These are phyloP conservation scores for Pelosia muscerda DNA, from an alignment of 2,888 invertebrate species.

Conservation along the genomic window DNA sequence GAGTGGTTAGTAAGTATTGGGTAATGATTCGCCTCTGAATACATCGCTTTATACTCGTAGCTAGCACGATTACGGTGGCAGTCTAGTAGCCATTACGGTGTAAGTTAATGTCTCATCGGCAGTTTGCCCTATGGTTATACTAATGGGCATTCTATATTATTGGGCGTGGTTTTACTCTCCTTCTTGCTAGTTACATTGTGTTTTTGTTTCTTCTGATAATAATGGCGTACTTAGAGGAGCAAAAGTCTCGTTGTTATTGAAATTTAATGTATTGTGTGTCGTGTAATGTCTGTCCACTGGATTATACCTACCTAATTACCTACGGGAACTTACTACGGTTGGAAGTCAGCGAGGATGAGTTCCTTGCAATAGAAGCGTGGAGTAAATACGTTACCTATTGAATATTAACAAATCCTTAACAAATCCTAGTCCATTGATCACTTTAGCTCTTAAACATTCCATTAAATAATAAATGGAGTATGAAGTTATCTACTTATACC, in stretches of 20 bases:
- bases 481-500: no score
- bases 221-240: background rate
- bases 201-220: background rate
- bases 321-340: background rate
- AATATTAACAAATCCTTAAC: no score
- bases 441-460: no score
- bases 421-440: no score
- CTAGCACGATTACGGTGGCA: conserved; percentile 13
- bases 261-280: background rate
- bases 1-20: conserved; percentile 8
- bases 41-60: conserved; percentile 28
- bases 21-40: conserved; percentile 26
- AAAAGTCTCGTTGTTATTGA: conserved; percentile 7
- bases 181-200: conserved; percentile 25
- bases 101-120: conserved; percentile 37
- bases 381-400: no score
- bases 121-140: conserved; percentile 35
- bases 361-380: no score
- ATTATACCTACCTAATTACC: background rate
- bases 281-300: background rate
- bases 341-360: no score
- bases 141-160: conserved; percentile 41
- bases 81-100: conserved; percentile 32
- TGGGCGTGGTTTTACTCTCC: conserved; percentile 28
- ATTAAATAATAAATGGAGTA: no score